Evolutionary conservation across 37 sponge, comb jelly and placozoan species (phyloP), one percentile per base, ranked within the genome.

Genomic region (Trichoplax adhaerens): DNA sequence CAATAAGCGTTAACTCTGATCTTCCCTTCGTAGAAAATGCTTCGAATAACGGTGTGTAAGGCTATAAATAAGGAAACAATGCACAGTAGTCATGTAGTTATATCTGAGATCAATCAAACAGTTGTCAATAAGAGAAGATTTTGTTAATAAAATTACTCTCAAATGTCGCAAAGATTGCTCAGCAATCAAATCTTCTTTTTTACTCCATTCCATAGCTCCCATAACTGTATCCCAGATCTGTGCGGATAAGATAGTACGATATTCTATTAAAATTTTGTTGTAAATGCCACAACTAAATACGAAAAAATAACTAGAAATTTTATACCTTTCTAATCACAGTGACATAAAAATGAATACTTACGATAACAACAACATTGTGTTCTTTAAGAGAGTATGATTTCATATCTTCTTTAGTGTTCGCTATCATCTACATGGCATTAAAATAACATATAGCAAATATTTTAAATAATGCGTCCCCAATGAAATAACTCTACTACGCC

Each of bases 121-220:
- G 29, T 29, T 29, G 29, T 29, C 29, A 29, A 29, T 29, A 29
- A 29, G 29, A 29, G 29, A 29, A 29, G 29, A 29, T 29, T 29
- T 29, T 29, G 29, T 29, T 29, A 29, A 5, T 52, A 6, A 65
- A 1, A 49, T 1, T 58, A 89, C 90, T 81, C 82, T 86, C 47
- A 90, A 75, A 49, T 83, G 87, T 52, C 76, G 80, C 57, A 85
- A 57, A 50, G 84, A 83, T 48, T 89, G 91, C 57, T 88, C 94
- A 51, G 80, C 87, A 0, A 86, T 76, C 47, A 85, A 74, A 47
- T 89, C 94, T 63, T 93, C 90, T 58, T 85, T 85, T 80, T 89
- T 85, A 66, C 77, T 93, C 86, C 83, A 79, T 54, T 93, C 94
- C 48, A 80, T 70, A 1, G 90, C 65, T 2, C 62, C 66, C 81